Percentiles rank a stretch among this genome's conserved stretches.
phyloP scores from a whole-genome alignment of 2,113 vertebrate species.

The Motacilla alba region DNA sequence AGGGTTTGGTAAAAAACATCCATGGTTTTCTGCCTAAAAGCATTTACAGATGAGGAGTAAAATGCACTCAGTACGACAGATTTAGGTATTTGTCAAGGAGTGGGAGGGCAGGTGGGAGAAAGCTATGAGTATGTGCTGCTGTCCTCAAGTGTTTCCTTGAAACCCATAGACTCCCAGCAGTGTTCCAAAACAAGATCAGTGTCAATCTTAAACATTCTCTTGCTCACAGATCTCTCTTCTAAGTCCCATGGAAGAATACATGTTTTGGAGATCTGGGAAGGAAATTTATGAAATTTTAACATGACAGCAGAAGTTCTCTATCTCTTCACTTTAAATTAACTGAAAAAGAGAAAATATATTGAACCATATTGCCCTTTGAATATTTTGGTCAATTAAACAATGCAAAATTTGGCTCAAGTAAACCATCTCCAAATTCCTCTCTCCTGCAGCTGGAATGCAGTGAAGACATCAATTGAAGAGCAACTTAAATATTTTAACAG shows the following conservation, averaged over 20 bases:
- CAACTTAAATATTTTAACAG: slow-evolving; percentile 45
- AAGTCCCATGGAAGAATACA: not conserved
- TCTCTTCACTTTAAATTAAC: not conserved
- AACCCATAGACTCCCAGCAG: not conserved
- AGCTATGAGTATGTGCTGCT: not conserved
- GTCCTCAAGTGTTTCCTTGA: not conserved
- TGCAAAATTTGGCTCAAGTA: slow-evolving; percentile 2
- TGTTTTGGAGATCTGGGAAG: not conserved
- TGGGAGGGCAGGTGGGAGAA: not conserved
- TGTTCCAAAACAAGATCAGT: not conserved
- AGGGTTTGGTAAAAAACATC: not conserved
- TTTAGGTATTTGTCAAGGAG: not conserved
- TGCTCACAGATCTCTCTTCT: not conserved
- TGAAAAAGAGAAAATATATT: not conserved
- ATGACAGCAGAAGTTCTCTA: not conserved
- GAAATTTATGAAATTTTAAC: not conserved
- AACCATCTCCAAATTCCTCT: not conserved
- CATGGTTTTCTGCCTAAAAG: not conserved
- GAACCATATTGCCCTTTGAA: not conserved
- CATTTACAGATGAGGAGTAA: slow-evolving; percentile 13
- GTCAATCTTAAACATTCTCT: not conserved
- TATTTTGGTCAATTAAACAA: slow-evolving; percentile 25
- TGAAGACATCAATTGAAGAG: slow-evolving; percentile 27
- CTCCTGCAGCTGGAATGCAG: slow-evolving; percentile 23
- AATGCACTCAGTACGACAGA: not conserved